Evolutionary conservation across 2,888 invertebrate genomes (phyloP).

Genomic region (Melieria omissa): DNA sequence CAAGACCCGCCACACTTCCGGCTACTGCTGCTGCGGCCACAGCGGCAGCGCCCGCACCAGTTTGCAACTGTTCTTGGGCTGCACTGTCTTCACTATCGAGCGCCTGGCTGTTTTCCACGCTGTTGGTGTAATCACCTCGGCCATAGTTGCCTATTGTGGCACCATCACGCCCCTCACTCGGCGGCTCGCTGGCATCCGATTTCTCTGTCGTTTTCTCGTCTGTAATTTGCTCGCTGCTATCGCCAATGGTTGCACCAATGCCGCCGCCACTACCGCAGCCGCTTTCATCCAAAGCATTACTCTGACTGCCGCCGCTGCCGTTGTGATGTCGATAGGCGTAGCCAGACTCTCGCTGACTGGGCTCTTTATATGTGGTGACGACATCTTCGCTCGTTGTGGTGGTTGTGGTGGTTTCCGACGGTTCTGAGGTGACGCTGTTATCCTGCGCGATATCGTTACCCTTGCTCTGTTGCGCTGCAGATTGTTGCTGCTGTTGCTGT

Average conservation of each 20-base stretch:
- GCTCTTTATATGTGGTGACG: conserved; percentile 65
- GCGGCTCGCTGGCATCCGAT: conserved; percentile 56
- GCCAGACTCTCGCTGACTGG: conserved; percentile 49
- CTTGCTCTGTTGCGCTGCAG: conserved; percentile 46
- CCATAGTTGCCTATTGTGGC: conserved; percentile 47
- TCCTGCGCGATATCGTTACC: conserved; percentile 63
- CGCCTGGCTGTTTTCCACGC: conserved; percentile 60
- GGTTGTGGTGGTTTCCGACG: conserved; percentile 64
- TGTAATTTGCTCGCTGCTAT: conserved; percentile 41
- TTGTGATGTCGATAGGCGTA: conserved; percentile 46
- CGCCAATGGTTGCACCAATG: conserved; percentile 35
- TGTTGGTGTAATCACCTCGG: conserved; percentile 47
- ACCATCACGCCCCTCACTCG: conserved; percentile 49
- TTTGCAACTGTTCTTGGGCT: conserved; percentile 43
- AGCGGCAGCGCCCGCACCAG: conserved; percentile 33
- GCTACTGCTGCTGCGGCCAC: conserved; percentile 29
- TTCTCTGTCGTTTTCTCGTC: conserved; percentile 49
- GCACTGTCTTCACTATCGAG: conserved; percentile 63
- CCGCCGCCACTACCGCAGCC: conserved; percentile 22
- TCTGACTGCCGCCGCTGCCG: conserved; percentile 47
- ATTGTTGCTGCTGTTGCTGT: conserved; percentile 39
- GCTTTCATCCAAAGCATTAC: conserved; percentile 9
- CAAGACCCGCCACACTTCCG: conserved; percentile 45
- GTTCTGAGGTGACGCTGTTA: conserved; percentile 66
- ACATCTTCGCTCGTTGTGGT: conserved; percentile 67